Percentiles rank a stretch among this genome's conserved stretches.
Evolutionary conservation across 2,888 invertebrate genomes (phyloP).

Genomic region (Melinaea marsaeus): DNA sequence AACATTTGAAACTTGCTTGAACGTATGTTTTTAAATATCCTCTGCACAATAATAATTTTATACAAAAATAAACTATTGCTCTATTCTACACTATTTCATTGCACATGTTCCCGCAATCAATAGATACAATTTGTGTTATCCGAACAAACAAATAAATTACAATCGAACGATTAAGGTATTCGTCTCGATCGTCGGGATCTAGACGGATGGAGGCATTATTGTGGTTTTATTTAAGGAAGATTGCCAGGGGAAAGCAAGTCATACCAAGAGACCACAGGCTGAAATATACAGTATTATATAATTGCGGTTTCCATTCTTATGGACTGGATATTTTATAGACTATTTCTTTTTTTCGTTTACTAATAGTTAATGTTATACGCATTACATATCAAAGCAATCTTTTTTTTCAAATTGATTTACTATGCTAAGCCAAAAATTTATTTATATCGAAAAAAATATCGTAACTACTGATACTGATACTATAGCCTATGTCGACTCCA

Average conservation of each 20-base stretch:
- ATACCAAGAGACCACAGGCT: constrained; percentile 1
- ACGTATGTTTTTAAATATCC: not conserved
- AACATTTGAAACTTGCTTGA: no score
- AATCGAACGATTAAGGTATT: constrained; percentile 64
- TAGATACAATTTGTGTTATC: constrained; percentile 59
- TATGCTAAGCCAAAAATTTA: constrained; percentile 37
- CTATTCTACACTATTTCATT: not conserved
- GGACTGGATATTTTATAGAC: constrained; percentile 3
- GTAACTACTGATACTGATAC: no score
- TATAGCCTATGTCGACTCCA: no score
- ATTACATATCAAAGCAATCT: constrained; percentile 40
- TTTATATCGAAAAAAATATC: constrained; percentile 30
- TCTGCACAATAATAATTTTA: not conserved
- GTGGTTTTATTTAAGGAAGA: constrained; percentile 39
- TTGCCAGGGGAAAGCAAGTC: no score
- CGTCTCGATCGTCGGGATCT: constrained; percentile 53
- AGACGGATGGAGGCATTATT: constrained; percentile 52
- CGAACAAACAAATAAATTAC: constrained; percentile 56
- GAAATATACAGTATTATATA: constrained; percentile 12
- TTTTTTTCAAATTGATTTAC: constrained; percentile 44
- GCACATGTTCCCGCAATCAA: constrained; percentile 34
- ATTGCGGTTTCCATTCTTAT: not conserved
- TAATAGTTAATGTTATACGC: no score
- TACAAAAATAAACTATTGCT: not conserved
- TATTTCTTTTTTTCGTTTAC: not conserved